Evolutionary conservation across 2,888 invertebrate genomes (phyloP), one percentile per base, ranked within the genome.

Genomic region (Blastobasis adustella): DNA sequence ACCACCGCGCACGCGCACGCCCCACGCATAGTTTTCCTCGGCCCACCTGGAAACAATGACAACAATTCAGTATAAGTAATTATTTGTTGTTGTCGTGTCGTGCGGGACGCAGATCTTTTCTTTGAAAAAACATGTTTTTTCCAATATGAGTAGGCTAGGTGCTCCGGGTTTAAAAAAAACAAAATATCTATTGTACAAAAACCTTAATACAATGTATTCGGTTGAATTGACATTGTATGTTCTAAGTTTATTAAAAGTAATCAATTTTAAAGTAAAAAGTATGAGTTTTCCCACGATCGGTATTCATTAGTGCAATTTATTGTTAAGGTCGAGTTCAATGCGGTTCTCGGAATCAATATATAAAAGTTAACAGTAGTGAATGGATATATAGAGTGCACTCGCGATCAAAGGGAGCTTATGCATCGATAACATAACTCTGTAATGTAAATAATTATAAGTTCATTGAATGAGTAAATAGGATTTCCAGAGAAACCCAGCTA

Each of bases 1-100:
- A 83, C 82, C 83, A 87, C 80, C 71, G 83, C 83, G 84, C 84
- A 82, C 79, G 87, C 84, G 87, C 87, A 83, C 86, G 81, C 82
- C 79, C 80, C 85, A 86, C 86, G 87, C 87, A 88, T 88, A 86
- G 79, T 87, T 86, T 82, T 85, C 84, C 85, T 81, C 82, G 83
- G 77, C 82, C 85, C 84, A 82, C 86, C 87, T 86, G 82, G 54
- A 81, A 80, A 64, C 53, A 44, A 48, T 64, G 66, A 71, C 39
- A 41, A 38, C 38, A 37, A 50, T 6, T 49, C 23, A 23, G 23
- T 23, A 23, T 23, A 23, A 23, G 23, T 23, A 23, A 23, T 23
- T 23, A 23, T 23, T 23, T 23, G 23, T 23, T 23, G 23, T 23
- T 23, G 23, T 23, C 23, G 23, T 23, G 23, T 23, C 23, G 23